These are phyloP conservation scores for Oxyscelio sp. DNA, from an alignment of 2,888 invertebrate genomes.

Conservation along the genomic window DNA sequence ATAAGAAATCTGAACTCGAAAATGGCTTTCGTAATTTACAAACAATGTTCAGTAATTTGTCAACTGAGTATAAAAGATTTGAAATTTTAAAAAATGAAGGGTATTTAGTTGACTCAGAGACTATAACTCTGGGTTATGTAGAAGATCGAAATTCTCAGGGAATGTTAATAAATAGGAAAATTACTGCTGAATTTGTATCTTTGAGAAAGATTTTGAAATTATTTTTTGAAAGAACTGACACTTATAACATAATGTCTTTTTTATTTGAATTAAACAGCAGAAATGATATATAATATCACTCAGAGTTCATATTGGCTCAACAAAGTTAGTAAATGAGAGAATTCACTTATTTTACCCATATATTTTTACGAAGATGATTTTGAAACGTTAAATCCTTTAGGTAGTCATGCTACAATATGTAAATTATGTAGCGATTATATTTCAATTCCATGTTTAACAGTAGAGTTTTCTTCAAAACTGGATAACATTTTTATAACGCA, in stretches of 20 bases:
- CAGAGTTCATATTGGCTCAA: constrained; percentile 14
- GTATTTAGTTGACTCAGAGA: no score
- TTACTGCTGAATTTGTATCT: constrained; percentile 15
- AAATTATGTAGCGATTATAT: constrained; percentile 29
- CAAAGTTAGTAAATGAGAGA: background rate
- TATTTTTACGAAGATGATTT: constrained; percentile 23
- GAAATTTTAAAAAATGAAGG: no score
- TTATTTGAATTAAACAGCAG: no score
- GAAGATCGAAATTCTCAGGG: constrained; percentile 21
- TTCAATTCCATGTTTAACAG: constrained; percentile 33
- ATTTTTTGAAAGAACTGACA: background rate
- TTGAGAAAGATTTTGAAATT: background rate
- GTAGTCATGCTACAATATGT: constrained; percentile 31
- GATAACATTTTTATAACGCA: constrained; percentile 29
- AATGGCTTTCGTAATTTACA: no score
- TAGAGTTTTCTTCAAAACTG: constrained; percentile 26
- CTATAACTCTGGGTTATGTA: constrained; percentile 31
- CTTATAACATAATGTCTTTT: constrained; percentile 13
- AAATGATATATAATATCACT: constrained; percentile 8
- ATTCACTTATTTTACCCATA: background rate
- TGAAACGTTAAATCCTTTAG: constrained; percentile 28
- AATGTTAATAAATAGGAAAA: constrained; percentile 15
- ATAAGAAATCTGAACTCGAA: no score
- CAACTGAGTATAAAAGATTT: no score
- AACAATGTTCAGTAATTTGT: no score